Evolutionary conservation across 2,888 invertebrate genomes (phyloP).

Genomic region (Latrodectus hesperus): DNA sequence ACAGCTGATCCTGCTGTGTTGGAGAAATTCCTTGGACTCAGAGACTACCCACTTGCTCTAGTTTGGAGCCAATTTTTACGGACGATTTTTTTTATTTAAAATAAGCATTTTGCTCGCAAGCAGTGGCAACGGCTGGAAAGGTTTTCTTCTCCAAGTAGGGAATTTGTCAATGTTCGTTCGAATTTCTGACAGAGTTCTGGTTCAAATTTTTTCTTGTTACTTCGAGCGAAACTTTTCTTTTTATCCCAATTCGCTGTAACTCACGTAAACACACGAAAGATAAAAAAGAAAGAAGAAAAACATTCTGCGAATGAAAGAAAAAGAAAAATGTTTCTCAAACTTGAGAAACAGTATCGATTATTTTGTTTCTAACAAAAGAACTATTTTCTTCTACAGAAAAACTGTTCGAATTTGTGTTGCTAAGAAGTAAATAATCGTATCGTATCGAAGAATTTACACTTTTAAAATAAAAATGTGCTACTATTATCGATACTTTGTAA

Average conservation of each 20-base stretch:
- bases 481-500: too few species aligned
- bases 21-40: background rate
- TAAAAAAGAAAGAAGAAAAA: background rate
- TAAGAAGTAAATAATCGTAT: background rate
- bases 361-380: background rate
- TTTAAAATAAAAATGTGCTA: background rate
- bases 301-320: background rate
- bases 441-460: background rate
- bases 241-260: slow-evolving; percentile 25
- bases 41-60: background rate
- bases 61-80: slow-evolving; percentile 43
- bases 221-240: slow-evolving; percentile 17
- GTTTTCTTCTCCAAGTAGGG: slow-evolving; percentile 22
- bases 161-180: slow-evolving; percentile 58
- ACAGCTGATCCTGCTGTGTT: slow-evolving; percentile 64
- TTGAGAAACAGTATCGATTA: slow-evolving; percentile 13
- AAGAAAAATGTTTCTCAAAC: slow-evolving; percentile 27
- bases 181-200: slow-evolving; percentile 54
- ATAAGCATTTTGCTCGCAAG: slow-evolving; percentile 17
- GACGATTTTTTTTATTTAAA: slow-evolving; percentile 26
- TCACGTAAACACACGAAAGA: slow-evolving; percentile 17
- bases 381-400: background rate
- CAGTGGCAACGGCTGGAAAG: slow-evolving; percentile 9
- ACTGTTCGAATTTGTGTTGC: background rate
- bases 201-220: slow-evolving; percentile 21